phyloP scores from a whole-genome alignment of 2,888 invertebrate genomes.

The Endotricha flammealis region DNA sequence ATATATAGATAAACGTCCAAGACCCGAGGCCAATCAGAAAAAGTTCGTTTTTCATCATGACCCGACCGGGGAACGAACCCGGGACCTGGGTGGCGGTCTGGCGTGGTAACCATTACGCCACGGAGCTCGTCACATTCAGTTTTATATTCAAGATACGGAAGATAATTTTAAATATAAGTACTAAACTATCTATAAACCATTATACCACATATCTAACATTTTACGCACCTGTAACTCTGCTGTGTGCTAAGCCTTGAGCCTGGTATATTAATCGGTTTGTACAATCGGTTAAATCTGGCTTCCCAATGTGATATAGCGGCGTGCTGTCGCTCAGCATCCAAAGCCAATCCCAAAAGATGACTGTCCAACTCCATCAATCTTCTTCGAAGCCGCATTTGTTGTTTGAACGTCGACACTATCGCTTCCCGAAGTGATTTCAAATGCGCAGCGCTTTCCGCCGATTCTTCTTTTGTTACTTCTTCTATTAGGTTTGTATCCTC shows the following conservation, averaged over 20 bases:
- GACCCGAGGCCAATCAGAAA: too few relatives aligned
- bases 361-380: conserved; percentile 95
- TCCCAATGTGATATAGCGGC: conserved; percentile 94
- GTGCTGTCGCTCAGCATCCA: conserved; percentile 93
- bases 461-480: conserved; percentile 42
- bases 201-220: too few relatives aligned
- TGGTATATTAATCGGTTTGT: conserved; percentile 78
- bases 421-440: conserved; percentile 87
- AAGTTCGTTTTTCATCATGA: too few relatives aligned
- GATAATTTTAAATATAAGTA: too few relatives aligned
- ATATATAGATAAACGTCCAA: too few relatives aligned
- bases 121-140: too few relatives aligned
- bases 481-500: conserved; percentile 50
- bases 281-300: conserved; percentile 86
- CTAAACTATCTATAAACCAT: too few relatives aligned
- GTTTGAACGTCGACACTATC: conserved; percentile 92
- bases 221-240: conserved; percentile 75
- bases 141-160: too few relatives aligned
- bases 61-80: too few relatives aligned
- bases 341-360: conserved; percentile 88
- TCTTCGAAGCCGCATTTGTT: conserved; percentile 93
- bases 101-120: too few relatives aligned
- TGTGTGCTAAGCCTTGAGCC: conserved; percentile 79
- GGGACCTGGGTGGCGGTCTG: too few relatives aligned
- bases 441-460: conserved; percentile 60